Percentiles rank a stretch among this genome's conserved stretches.
Conservation (phyloP, 2,797 vertebrate species). For the Echiichthys vipera region DNA sequence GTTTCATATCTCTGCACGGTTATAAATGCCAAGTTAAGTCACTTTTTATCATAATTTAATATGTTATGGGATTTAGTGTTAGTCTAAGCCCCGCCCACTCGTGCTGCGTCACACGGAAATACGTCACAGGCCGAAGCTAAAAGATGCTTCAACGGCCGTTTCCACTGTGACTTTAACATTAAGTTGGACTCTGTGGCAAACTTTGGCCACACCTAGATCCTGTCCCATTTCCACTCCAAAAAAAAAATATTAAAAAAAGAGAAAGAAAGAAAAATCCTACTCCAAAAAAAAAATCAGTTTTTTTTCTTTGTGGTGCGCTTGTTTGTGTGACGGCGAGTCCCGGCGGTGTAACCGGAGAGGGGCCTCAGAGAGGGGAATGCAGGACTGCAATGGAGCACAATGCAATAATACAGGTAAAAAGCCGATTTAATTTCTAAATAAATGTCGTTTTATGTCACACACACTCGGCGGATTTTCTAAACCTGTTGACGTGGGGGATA, state of each 20-base stretch:
- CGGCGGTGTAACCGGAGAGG: constrained; percentile 88
- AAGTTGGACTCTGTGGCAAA: constrained; percentile 79
- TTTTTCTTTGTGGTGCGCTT: constrained; percentile 69
- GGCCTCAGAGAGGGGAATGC: constrained; percentile 85
- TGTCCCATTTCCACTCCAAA: constrained; percentile 69
- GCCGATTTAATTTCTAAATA: constrained; percentile 67
- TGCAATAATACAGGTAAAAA: constrained; percentile 89
- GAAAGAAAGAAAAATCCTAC: constrained; percentile 23
- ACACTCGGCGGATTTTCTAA: background rate
- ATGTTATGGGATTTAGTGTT: too few species aligned
- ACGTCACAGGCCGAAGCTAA: constrained; percentile 61
- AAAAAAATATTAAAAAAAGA: too few species aligned
- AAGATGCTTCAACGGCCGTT: constrained; percentile 56
- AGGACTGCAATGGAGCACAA: constrained; percentile 89
- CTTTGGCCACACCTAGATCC: constrained; percentile 86
- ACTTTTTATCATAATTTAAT: too few species aligned
- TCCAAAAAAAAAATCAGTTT: constrained; percentile 38
- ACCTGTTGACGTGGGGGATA: constrained; percentile 45
- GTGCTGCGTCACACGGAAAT: constrained; percentile 55
- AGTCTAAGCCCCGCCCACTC: constrained; percentile 52
- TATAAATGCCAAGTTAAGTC: too few species aligned
- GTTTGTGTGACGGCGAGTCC: constrained; percentile 85
- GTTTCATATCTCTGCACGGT: too few species aligned
- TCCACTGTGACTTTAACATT: constrained; percentile 62
- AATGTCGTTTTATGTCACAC: constrained; percentile 34